phyloP scores from a whole-genome alignment of 2,888 invertebrate species.

The Drosophila rellima region DNA sequence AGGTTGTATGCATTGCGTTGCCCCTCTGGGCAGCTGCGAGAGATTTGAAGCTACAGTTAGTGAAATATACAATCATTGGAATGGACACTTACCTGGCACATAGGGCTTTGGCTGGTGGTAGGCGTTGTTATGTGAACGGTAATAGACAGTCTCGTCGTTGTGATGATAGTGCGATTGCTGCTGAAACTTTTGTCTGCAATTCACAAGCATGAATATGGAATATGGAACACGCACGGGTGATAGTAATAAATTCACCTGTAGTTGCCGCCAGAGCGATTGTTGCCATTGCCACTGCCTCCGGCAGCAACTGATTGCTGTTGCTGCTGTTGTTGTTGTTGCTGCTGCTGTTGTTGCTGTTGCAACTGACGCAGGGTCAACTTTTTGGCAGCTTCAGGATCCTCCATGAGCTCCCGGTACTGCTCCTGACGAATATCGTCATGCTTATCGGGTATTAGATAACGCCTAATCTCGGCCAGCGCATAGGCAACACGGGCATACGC shows the following conservation, averaged over 20 bases:
- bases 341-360: conserved; percentile 82
- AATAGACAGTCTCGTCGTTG: conserved; percentile 84
- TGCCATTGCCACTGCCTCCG: conserved; percentile 61
- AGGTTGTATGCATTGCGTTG: conserved; percentile 81
- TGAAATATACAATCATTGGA: background rate
- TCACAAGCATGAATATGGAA: background rate
- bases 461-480: conserved; percentile 92
- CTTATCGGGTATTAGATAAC: conserved; percentile 88
- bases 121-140: conserved; percentile 83
- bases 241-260: conserved; percentile 59
- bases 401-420: conserved; percentile 92
- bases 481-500: conserved; percentile 94
- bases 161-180: conserved; percentile 84
- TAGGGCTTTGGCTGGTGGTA: conserved; percentile 84
- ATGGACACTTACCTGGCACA: conserved; percentile 81
- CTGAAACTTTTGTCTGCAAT: conserved; percentile 81
- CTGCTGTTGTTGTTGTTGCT: conserved; percentile 55
- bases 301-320: conserved; percentile 47
- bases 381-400: conserved; percentile 84
- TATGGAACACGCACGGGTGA: background rate
- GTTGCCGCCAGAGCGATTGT: conserved; percentile 71
- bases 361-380: conserved; percentile 83
- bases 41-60: background rate
- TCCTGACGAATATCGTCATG: conserved; percentile 94
- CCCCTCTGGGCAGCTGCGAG: conserved; percentile 79